Percentiles rank a stretch among this genome's conserved stretches.
Conservation (phyloP, 2,113 vertebrate species). For the Columbina picui region DNA sequence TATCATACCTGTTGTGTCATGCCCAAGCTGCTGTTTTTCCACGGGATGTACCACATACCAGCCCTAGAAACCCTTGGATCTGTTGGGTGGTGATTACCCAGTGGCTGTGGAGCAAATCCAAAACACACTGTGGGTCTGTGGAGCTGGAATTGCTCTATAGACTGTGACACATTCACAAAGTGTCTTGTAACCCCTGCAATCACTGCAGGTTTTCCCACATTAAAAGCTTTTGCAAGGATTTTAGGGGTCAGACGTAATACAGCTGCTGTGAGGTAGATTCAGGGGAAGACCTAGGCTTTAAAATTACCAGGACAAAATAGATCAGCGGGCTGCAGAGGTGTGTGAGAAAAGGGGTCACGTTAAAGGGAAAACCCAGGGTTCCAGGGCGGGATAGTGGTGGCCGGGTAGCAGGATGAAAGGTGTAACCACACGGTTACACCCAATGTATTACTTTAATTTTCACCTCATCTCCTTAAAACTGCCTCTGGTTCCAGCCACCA, state of each 20-base stretch:
- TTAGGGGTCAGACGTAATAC: background rate
- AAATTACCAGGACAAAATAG: background rate
- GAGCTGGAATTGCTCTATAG: constrained; percentile 11
- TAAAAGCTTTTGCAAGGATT: background rate
- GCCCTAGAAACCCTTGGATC: background rate
- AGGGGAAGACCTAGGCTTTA: background rate
- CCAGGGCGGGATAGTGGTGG: background rate
- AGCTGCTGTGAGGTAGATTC: background rate
- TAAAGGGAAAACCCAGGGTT: background rate
- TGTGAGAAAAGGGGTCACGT: background rate
- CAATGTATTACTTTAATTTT: background rate
- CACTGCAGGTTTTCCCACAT: background rate
- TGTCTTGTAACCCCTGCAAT: constrained; percentile 11
- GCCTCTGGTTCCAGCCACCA: background rate
- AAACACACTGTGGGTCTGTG: background rate
- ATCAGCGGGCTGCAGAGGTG: no score
- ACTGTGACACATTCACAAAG: background rate
- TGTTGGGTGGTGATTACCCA: background rate
- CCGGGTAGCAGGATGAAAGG: background rate
- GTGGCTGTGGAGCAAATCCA: background rate
- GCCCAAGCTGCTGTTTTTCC: background rate
- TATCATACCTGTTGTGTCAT: background rate
- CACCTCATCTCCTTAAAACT: background rate
- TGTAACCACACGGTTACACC: background rate
- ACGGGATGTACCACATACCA: background rate